These are phyloP conservation scores for Jaculus jaculus DNA, from an alignment of 2,113 vertebrate species.

Conservation along the genomic window DNA sequence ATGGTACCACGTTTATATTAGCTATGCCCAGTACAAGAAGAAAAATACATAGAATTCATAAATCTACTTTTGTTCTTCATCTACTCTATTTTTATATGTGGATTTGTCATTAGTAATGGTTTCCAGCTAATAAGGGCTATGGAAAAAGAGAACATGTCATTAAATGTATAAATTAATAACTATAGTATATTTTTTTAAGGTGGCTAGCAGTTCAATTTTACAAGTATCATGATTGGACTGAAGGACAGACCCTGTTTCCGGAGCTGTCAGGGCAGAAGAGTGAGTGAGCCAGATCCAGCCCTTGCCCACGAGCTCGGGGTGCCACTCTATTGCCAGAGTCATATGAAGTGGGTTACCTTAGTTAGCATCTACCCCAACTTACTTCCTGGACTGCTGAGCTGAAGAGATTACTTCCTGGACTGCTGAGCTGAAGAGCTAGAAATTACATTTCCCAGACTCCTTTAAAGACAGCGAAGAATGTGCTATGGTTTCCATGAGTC, in stretches of 20 bases:
- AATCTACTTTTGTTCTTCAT: not conserved
- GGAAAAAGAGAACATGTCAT: not conserved
- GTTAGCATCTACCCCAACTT: not conserved
- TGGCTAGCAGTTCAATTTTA: not conserved
- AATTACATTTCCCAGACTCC: not conserved
- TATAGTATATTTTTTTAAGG: not conserved
- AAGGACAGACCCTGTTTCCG: not conserved
- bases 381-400: not conserved
- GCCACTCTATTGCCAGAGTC: not conserved
- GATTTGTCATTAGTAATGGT: conserved; percentile 14
- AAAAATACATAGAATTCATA: conserved; percentile 13
- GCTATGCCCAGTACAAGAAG: conserved; percentile 19
- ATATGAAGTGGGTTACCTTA: not conserved
- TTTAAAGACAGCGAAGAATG: not conserved
- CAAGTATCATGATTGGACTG: not conserved
- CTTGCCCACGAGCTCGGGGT: not conserved
- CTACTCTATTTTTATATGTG: conserved; percentile 11
- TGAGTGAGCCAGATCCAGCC: not conserved
- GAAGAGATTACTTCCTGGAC: not conserved
- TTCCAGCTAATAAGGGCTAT: conserved; percentile 3
- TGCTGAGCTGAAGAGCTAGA: not conserved
- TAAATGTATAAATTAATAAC: not conserved
- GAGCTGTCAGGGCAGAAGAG: not conserved
- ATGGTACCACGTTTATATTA: conserved; percentile 38
- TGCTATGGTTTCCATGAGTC: not conserved